A percentile compares a stretch with the other conserved stretches of the same genome.
Conservation (phyloP, 1,140 invertebrate species). For the Chymomyza costata region DNA sequence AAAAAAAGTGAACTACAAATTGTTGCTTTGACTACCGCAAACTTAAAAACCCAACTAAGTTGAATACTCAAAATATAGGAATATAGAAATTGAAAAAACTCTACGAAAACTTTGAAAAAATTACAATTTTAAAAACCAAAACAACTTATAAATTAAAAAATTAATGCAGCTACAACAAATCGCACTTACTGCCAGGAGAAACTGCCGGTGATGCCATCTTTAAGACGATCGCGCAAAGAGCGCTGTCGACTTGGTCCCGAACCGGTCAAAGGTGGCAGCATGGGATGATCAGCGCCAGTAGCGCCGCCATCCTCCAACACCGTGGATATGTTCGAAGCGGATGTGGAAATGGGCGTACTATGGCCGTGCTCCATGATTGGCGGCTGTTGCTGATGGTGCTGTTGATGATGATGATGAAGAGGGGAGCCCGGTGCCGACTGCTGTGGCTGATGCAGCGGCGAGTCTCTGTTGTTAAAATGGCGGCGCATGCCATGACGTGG, state of each 20-base stretch:
- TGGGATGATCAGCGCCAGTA: constrained; percentile 44
- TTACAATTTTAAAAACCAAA: no score
- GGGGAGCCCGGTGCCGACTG: constrained; percentile 39
- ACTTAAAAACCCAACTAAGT: no score
- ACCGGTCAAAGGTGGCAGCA: constrained; percentile 74
- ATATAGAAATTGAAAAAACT: no score
- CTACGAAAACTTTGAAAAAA: constrained; percentile 34
- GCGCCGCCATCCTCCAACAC: constrained; percentile 58
- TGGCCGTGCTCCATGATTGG: constrained; percentile 65
- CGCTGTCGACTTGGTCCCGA: constrained; percentile 80
- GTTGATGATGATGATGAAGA: constrained; percentile 25
- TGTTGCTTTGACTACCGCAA: no score
- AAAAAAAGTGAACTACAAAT: no score
- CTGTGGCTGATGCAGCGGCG: constrained; percentile 47
- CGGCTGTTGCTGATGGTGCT: constrained; percentile 44
- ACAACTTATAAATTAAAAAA: constrained; percentile 31
- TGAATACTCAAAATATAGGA: no score
- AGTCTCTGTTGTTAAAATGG: constrained; percentile 61
- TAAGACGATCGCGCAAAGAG: constrained; percentile 82
- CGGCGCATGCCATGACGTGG: constrained; percentile 68
- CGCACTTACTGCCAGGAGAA: constrained; percentile 85
- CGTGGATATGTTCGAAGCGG: constrained; percentile 64
- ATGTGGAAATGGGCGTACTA: constrained; percentile 61
- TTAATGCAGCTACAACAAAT: constrained; percentile 3
- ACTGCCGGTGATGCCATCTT: constrained; percentile 84